Percentiles rank a stretch among this genome's conserved stretches.
phyloP scores from a whole-genome alignment of 2,113 vertebrate species.

The Pontoporia blainvillei region DNA sequence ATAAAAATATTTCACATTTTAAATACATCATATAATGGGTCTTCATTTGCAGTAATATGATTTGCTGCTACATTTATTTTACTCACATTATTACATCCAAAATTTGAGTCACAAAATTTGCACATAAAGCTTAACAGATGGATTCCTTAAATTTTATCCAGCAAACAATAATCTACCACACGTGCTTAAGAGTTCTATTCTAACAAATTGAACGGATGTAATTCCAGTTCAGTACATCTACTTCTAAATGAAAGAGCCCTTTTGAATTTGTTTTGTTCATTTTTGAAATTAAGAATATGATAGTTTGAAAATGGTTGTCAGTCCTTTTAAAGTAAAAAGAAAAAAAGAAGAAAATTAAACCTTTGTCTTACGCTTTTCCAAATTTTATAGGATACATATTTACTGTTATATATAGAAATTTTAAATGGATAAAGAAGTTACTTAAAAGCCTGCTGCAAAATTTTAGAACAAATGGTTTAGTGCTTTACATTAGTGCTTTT shows the following conservation, averaged over 20 bases:
- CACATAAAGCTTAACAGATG: constrained; percentile 19
- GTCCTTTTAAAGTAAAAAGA: not conserved
- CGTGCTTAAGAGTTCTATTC: not conserved
- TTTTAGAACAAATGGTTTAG: constrained; percentile 34
- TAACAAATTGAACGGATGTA: constrained; percentile 2
- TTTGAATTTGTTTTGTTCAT: not conserved
- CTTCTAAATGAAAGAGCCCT: not conserved
- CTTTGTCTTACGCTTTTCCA: not conserved
- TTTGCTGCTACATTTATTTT: not conserved
- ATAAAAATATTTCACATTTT: constrained; percentile 5
- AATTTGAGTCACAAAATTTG: not conserved
- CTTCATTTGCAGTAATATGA: not conserved
- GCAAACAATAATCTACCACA: not conserved
- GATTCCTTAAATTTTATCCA: not conserved
- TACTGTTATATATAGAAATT: not conserved
- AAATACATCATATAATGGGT: not conserved
- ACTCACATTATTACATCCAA: not conserved
- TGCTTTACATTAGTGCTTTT: not conserved
- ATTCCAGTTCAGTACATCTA: not conserved
- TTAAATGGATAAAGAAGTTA: not conserved
- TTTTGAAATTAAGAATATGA: not conserved
- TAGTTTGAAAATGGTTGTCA: not conserved
- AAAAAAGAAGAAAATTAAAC: not conserved
- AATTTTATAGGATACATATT: not conserved
- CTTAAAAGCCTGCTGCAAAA: not conserved